Conservation (phyloP, 2,888 invertebrate genomes). For the Epiperipatus broadwayi region DNA sequence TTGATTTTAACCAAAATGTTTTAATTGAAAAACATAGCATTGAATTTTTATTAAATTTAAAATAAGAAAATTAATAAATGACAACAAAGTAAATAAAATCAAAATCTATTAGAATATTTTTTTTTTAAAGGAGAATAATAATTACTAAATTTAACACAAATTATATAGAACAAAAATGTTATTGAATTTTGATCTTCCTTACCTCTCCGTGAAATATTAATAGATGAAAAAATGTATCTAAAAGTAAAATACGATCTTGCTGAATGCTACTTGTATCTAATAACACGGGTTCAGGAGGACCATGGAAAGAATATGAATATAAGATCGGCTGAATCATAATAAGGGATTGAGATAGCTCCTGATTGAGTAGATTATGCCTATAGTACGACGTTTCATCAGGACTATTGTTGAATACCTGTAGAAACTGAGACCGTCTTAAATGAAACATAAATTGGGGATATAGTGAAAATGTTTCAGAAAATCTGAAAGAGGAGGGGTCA, state of each 20-base stretch:
- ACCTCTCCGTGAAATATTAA: slow-evolving; percentile 98
- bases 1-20: too few relatives aligned
- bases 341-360: slow-evolving; percentile 86
- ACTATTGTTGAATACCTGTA: slow-evolving; percentile 98
- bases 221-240: slow-evolving; percentile 99
- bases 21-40: not conserved
- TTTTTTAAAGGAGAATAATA: not conserved
- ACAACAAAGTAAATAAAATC: slow-evolving; percentile 10
- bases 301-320: slow-evolving; percentile 94
- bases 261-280: slow-evolving; percentile 94
- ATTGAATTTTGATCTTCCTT: too few relatives aligned
- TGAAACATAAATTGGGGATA: slow-evolving; percentile 99
- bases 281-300: slow-evolving; percentile 88
- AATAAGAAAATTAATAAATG: not conserved
- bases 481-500: slow-evolving; percentile 83
- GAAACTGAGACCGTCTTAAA: slow-evolving; percentile 85
- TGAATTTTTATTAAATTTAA: not conserved
- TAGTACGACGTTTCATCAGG: slow-evolving; percentile 99
- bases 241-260: slow-evolving; percentile 84
- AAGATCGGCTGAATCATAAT: slow-evolving; percentile 99
- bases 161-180: not conserved
- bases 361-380: slow-evolving; percentile 88
- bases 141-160: not conserved
- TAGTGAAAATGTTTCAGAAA: slow-evolving; percentile 87
- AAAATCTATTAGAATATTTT: not conserved